These are phyloP conservation scores for Psittacula echo DNA, from an alignment of 2,797 vertebrate species.

Conservation along the genomic window DNA sequence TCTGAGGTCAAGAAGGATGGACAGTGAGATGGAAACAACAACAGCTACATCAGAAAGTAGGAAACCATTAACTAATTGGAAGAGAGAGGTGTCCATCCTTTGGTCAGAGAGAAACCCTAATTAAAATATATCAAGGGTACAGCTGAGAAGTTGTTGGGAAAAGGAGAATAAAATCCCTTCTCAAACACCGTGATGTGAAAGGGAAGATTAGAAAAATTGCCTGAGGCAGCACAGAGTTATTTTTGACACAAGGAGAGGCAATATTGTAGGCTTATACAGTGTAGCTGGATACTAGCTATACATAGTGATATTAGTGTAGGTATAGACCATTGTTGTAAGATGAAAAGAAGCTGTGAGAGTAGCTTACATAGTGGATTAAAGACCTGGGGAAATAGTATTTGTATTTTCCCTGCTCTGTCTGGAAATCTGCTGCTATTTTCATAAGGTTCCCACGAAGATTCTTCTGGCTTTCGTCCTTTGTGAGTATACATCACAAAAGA, in stretches of 20 bases:
- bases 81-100: constrained; percentile 21
- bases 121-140: constrained; percentile 41
- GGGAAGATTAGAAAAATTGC: neutral
- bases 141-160: neutral
- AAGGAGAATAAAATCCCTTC: neutral
- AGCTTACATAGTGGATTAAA: neutral
- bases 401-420: neutral
- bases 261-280: neutral
- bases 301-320: neutral
- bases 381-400: neutral
- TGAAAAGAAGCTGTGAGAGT: neutral
- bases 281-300: neutral
- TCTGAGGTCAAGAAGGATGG: constrained; percentile 50
- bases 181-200: neutral
- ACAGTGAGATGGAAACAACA: neutral
- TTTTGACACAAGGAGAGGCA: neutral
- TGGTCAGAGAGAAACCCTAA: neutral
- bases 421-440: neutral
- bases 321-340: neutral
- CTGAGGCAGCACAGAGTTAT: neutral
- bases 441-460: neutral
- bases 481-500: neutral
- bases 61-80: constrained; percentile 69
- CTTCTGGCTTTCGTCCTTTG: neutral
- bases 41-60: constrained; percentile 17